These are phyloP conservation scores for Agrotis segetum DNA, from an alignment of 2,888 invertebrate species.

Conservation along the genomic window DNA sequence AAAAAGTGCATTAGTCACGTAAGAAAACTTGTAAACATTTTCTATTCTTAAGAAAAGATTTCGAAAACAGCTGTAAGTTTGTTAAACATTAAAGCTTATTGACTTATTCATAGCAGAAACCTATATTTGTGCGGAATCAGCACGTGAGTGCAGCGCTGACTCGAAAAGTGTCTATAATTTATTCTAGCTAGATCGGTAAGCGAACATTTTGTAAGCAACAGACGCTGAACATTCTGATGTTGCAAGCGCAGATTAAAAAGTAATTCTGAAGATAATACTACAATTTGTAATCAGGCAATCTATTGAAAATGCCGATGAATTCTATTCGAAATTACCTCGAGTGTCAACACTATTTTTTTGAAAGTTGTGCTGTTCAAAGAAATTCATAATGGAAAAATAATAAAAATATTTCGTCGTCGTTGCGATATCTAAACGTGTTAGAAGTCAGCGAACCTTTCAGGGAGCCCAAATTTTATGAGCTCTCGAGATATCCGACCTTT, in stretches of 20 bases:
- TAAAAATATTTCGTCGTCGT: slow-evolving; percentile 27
- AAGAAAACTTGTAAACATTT: background rate
- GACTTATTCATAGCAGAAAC: slow-evolving; percentile 25
- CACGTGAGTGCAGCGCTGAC: slow-evolving; percentile 27
- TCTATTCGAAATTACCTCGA: background rate
- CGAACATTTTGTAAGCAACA: slow-evolving; percentile 21
- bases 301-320: background rate
- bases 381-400: slow-evolving; percentile 20
- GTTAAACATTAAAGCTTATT: slow-evolving; percentile 21
- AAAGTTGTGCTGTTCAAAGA: background rate
- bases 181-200: slow-evolving; percentile 14
- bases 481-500: slow-evolving; percentile 46
- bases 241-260: background rate
- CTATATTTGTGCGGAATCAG: slow-evolving; percentile 19
- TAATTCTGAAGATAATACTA: background rate
- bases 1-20: background rate
- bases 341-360: background rate
- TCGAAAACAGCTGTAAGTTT: slow-evolving; percentile 1
- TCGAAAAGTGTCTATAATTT: slow-evolving; percentile 21
- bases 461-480: slow-evolving; percentile 44
- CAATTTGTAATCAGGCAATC: background rate
- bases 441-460: slow-evolving; percentile 37
- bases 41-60: background rate
- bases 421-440: slow-evolving; percentile 18
- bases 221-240: background rate